Evolutionary conservation across 2,888 invertebrate species (phyloP).

Genomic region (Taphrorychus bicolor): DNA sequence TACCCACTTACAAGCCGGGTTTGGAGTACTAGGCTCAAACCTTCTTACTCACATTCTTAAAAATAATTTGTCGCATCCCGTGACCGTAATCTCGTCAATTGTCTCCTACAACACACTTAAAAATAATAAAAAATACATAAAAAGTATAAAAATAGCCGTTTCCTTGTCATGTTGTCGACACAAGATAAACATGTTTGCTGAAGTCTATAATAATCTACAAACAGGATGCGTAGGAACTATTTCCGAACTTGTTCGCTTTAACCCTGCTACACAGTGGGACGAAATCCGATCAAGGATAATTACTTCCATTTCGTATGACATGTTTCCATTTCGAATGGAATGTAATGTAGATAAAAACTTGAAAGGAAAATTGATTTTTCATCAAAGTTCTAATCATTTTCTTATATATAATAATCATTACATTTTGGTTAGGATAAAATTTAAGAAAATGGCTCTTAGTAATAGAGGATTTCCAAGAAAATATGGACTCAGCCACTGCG

Average conservation of each 20-base stretch:
- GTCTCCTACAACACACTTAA: slow-evolving; percentile 35
- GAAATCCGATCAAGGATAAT: slow-evolving; percentile 15
- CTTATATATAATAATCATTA: too few species aligned
- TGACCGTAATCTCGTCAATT: slow-evolving; percentile 28
- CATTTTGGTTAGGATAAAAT: too few species aligned
- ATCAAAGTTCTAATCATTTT: too few species aligned
- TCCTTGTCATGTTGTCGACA: slow-evolving; percentile 39
- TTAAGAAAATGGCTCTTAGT: not conserved
- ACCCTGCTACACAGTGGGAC: slow-evolving; percentile 29
- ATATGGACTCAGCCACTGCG: slow-evolving; percentile 16
- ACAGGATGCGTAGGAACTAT: slow-evolving; percentile 42
- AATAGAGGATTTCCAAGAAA: not conserved
- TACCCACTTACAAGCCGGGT: too few species aligned
- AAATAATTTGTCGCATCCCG: not conserved
- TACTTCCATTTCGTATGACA: too few species aligned
- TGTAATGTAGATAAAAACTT: too few species aligned
- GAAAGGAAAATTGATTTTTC: too few species aligned
- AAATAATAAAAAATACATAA: slow-evolving; percentile 35
- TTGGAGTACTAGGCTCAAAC: too few species aligned
- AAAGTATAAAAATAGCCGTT: slow-evolving; percentile 36
- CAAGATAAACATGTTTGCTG: slow-evolving; percentile 41
- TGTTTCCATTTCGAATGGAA: too few species aligned
- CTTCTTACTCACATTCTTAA: slow-evolving; percentile 12
- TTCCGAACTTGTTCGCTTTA: slow-evolving; percentile 36
- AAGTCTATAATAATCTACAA: slow-evolving; percentile 41